phyloP scores from a whole-genome alignment of 2,797 vertebrate genomes.

The Lerista edwardsae region DNA sequence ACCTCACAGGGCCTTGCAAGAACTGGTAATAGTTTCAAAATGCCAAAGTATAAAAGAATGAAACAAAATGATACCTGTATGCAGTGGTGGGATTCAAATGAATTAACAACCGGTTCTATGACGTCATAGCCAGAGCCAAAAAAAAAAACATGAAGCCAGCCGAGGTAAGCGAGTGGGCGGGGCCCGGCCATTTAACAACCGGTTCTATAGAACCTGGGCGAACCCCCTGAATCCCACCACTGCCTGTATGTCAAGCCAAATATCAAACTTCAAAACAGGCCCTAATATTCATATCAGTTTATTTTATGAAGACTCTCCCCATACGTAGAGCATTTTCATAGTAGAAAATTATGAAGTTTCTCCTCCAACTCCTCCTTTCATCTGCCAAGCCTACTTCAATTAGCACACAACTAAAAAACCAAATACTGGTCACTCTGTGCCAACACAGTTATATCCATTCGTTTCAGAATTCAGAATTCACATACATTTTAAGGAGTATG shows the following conservation, averaged over 20 bases:
- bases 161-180: too few species aligned
- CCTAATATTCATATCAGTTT: background rate
- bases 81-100: too few species aligned
- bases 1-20: too few species aligned
- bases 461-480: background rate
- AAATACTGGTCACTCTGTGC: background rate
- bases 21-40: background rate
- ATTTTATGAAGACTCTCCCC: background rate
- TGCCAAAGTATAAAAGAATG: background rate
- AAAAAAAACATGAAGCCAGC: too few species aligned
- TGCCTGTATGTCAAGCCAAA: background rate
- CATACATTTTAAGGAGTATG: too few species aligned
- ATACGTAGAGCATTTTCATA: background rate
- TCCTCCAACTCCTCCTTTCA: background rate
- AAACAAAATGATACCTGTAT: background rate
- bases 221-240: too few species aligned
- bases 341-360: too few species aligned
- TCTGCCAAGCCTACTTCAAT: background rate
- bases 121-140: too few species aligned
- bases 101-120: too few species aligned
- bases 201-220: too few species aligned
- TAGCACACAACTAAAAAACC: background rate
- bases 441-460: background rate
- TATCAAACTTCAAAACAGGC: background rate
- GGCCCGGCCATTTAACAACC: too few species aligned